Evolutionary conservation across 2,888 invertebrate genomes (phyloP), one percentile per base, ranked within the genome.

Genomic region (Pseudolycoriella hygida): DNA sequence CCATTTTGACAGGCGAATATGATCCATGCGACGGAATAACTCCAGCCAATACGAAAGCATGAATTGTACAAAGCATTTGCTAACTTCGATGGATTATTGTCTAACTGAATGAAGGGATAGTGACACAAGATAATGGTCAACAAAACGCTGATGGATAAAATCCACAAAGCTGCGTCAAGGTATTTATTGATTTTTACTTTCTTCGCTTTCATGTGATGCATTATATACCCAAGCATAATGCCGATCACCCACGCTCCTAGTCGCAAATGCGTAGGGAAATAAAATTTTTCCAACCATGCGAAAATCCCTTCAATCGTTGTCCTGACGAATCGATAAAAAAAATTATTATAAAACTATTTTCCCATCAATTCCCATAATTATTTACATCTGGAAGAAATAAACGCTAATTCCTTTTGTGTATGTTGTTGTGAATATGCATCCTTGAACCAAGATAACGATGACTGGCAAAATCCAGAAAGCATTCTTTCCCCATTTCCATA

Each of bases 201-300:
- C 40, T 56, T 54, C 6, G 58, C 59, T 10, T 61, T 61, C 43
- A 59, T 58, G 25, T 55, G 55, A 19, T 57, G 61, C 43, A 66
- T 49, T 47, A 59, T 57, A 50, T 62, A 66, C n/a, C 64, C 66
- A 19, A 65, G 56, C 17, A 66, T 52, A 8, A 63, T 56, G 17
- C 66, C 66, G 45, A 60, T 57, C 44, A 66, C 46, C 66, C 66
- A 66, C 3, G 65, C 57, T 14, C 60, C 58, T 20, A 61, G 56
- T 46, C 66, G 55, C 1, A 61, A 58, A 44, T 64, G 64, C 3
- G 63, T 64, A 2, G 64, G 61, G 50, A 61, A 63, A 45, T 64
- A 65, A 3, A 61, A 60, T 44, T 58, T 47, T 12, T 54, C 54
- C 50, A 62, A 62, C 42, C 31, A 5, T 17, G 5, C 30, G 17